Conservation (phyloP, 2,113 vertebrate genomes). For the Misgurnus mizolepis region DNA sequence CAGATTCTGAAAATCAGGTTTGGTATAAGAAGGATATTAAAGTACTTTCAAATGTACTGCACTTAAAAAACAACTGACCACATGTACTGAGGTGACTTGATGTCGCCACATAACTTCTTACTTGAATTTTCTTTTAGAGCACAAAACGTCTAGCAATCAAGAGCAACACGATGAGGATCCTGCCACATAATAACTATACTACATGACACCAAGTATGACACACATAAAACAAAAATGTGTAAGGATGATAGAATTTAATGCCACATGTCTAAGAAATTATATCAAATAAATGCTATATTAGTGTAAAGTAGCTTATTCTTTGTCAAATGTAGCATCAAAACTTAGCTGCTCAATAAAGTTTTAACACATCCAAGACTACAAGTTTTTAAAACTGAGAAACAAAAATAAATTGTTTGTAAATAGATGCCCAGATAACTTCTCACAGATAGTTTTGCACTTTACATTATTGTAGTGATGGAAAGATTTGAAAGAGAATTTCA, state of each 20-base stretch:
- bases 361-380: not conserved
- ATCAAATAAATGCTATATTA: constrained; percentile 1
- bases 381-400: not conserved
- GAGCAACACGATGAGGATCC: constrained; percentile 6
- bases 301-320: not conserved
- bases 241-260: not conserved
- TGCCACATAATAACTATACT: not conserved
- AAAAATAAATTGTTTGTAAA: not conserved
- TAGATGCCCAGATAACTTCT: not conserved
- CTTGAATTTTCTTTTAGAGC: constrained; percentile 1
- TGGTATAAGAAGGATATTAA: constrained; percentile 24
- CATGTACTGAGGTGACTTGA: not conserved
- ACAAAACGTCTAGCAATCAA: constrained; percentile 17
- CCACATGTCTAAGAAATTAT: not conserved
- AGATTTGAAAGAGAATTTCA: no score
- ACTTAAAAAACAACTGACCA: not conserved
- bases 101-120: not conserved
- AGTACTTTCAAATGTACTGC: constrained; percentile 8
- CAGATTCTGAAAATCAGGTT: constrained; percentile 8
- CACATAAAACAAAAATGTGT: not conserved
- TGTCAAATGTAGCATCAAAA: not conserved
- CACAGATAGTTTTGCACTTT: not conserved
- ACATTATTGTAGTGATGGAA: not conserved
- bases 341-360: not conserved
- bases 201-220: not conserved